Base-by-base conservation (phyloP, 2,888 invertebrate species). In the Halictus quadricinctus region DNA sequence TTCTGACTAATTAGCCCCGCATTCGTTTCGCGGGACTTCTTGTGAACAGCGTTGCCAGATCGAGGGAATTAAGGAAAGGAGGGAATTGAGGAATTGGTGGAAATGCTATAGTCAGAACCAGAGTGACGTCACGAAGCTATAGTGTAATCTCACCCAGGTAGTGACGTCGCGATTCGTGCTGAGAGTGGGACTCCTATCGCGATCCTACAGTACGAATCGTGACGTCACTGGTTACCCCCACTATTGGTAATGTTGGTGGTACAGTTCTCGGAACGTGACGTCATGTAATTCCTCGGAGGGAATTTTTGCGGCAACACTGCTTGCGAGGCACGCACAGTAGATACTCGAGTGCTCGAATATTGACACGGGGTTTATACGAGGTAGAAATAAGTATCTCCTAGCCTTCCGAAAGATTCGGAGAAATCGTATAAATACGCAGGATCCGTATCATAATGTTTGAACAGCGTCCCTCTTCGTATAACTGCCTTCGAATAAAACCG, bases 401-500 rank as follows among this genome's bases (percentile, higher is more conserved):
- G 8, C 21, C 21, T 54, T 54, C 18, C 3, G 21, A 54, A 54
- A n/a, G 58, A 58, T n/a, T 58, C 10, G 8, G 12, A n/a, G 12
- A n/a, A 58, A 58, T 12, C 58, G n/a, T 58, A n/a, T 58, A 58
- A 58, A 58, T 58, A 58, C 58, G n/a, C 21, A 58, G 58, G 10
- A n/a, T 58, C 21, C 58, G 4, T 58, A 58, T n/a, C n/a, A 58
- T 58, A 58, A n/a, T 58, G n/a, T 64, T 64, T 64, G 64, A 25
- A 64, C 64, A 7, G 15, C 21, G 21, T 41, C 25, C 69, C 50
- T 21, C 70, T 88, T 85, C 83, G 80, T 89, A 88, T 88, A 89
- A 85, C 76, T 60, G 58, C 74, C 79, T 64, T 60, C 73, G 54
- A 88, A 89, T 83, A 79, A 89, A 82, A 60, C 66, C 75, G 76